A percentile compares a stretch with the other conserved stretches of the same genome.
These are phyloP conservation scores for Acronicta leporina DNA, from an alignment of 2,888 invertebrate species.

Conservation along the genomic window DNA sequence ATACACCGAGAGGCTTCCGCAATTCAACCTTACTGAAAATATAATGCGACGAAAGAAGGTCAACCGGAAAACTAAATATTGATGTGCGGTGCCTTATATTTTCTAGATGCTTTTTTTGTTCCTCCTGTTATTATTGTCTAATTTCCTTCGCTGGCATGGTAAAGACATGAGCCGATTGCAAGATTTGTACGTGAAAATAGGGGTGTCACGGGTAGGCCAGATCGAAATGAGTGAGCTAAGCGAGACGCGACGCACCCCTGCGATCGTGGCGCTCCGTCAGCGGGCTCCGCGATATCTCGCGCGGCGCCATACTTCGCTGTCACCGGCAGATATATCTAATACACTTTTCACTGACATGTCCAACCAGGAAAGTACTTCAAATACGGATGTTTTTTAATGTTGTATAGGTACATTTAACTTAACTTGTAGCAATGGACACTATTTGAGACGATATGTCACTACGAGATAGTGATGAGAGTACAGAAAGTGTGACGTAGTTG, in stretches of 20 bases:
- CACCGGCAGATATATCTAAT: conserved; percentile 1
- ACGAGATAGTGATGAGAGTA: no score
- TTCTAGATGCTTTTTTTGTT: neutral
- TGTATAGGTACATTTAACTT: no score
- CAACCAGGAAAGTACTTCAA: no score
- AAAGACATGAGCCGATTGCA: neutral
- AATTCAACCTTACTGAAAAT: neutral
- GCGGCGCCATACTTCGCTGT: neutral
- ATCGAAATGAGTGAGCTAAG: neutral
- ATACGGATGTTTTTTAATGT: no score
- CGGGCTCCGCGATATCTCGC: neutral
- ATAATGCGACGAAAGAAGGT: neutral
- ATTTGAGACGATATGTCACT: no score
- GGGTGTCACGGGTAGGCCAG: neutral
- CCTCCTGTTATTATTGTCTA: no score
- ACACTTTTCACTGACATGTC: neutral
- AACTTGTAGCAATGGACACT: no score
- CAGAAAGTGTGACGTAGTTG: no score
- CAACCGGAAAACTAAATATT: conserved; percentile 2
- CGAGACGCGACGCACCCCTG: neutral
- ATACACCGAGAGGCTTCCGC: neutral
- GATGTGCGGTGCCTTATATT: neutral
- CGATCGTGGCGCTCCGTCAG: neutral
- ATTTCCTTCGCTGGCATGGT: no score
- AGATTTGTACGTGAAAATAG: no score